Evolutionary conservation across 1,140 invertebrate genomes (phyloP).

Genomic region (Drosophila nikananu): DNA sequence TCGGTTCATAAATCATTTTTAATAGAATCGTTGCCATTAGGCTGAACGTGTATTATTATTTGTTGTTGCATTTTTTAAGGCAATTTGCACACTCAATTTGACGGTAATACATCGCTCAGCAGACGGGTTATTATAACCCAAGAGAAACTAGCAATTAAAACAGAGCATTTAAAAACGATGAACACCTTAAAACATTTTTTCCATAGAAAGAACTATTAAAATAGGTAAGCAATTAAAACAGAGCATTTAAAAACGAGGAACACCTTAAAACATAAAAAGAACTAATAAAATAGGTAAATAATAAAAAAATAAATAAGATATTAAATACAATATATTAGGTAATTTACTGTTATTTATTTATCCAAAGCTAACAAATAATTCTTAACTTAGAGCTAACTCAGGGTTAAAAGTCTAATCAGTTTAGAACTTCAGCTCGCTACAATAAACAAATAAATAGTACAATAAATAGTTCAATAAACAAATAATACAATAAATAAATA

Average conservation of each 20-base stretch:
- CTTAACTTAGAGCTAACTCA: too few relatives aligned
- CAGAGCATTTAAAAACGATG: not conserved
- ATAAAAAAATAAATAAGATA: too few relatives aligned
- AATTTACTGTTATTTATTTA: too few relatives aligned
- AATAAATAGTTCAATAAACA: not conserved
- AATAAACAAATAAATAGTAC: too few relatives aligned
- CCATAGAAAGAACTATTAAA: too few relatives aligned
- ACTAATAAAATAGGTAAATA: not conserved
- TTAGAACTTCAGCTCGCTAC: too few relatives aligned
- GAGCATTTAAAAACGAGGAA: not conserved
- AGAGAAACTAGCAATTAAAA: conserved; percentile 7
- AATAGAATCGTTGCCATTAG: conserved; percentile 40
- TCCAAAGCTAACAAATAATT: too few relatives aligned
- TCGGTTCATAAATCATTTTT: conserved; percentile 42
- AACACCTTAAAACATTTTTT: not conserved
- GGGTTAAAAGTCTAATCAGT: too few relatives aligned
- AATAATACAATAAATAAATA: not conserved
- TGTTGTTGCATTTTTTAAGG: conserved; percentile 1
- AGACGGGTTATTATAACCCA: not conserved
- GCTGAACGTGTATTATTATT: conserved; percentile 21
- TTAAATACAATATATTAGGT: too few relatives aligned
- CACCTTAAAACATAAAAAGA: not conserved
- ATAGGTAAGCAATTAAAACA: not conserved
- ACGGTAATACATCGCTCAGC: conserved; percentile 2
- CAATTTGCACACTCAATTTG: conserved; percentile 34